A percentile compares a stretch with the other conserved stretches of the same genome.
Conservation (phyloP, 2,888 invertebrate species). For the Desoria tigrina region DNA sequence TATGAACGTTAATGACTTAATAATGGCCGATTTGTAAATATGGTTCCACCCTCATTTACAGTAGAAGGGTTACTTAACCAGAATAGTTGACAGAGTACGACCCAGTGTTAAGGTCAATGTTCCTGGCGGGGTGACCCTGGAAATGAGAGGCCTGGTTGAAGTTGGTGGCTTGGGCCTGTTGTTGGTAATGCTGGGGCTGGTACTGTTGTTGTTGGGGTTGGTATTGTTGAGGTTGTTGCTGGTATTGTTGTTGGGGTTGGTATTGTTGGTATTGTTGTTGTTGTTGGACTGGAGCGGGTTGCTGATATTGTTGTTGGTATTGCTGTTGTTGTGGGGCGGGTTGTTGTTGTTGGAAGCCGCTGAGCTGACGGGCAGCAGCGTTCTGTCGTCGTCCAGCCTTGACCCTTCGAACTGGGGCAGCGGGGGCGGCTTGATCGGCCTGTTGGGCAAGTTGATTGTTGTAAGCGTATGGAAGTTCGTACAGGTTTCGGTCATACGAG, state of each 20-base stretch:
- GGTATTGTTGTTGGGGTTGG: conserved; percentile 53
- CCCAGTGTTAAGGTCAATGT: conserved; percentile 71
- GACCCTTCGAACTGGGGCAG: neutral
- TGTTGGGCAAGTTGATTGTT: conserved; percentile 13
- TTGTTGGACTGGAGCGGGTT: conserved; percentile 55
- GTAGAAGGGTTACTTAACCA: conserved; percentile 7
- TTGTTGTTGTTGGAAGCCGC: conserved; percentile 54
- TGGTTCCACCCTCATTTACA: neutral
- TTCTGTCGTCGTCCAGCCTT: conserved; percentile 31
- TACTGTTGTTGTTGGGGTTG: conserved; percentile 52
- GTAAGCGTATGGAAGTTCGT: conserved; percentile 32
- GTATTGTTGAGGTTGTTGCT: conserved; percentile 55
- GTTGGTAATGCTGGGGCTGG: conserved; percentile 52
- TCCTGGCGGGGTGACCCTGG: conserved; percentile 70
- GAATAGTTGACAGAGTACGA: conserved; percentile 75
- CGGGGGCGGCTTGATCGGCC: neutral
- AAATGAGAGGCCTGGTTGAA: conserved; percentile 56
- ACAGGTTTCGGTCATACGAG: conserved; percentile 34
- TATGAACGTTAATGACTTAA: neutral
- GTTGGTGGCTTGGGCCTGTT: conserved; percentile 28
- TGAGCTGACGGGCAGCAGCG: conserved; percentile 15
- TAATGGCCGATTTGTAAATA: neutral
- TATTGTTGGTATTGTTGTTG: conserved; percentile 54
- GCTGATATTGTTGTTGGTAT: conserved; percentile 49
- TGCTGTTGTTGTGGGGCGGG: conserved; percentile 56